Conservation (phyloP, 2,797 vertebrate genomes). For the Chelmon rostratus region DNA sequence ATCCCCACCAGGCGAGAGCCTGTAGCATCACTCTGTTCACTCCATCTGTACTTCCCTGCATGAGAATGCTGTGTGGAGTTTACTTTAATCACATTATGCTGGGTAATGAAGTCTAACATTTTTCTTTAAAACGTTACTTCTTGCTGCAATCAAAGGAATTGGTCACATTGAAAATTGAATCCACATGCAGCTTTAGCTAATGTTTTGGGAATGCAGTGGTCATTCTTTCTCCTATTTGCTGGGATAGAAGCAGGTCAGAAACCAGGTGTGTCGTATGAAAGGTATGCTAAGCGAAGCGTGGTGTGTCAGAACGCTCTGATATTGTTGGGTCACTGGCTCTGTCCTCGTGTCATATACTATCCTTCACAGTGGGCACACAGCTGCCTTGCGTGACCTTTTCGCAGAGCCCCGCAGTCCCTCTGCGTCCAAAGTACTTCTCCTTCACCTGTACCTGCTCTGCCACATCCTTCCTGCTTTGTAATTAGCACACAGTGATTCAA, state of each 20-base stretch:
- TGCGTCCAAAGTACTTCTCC: conserved; percentile 60
- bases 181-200: neutral
- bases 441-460: conserved; percentile 67
- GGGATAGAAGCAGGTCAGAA: conserved; percentile 60
- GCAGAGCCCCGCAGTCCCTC: conserved; percentile 51
- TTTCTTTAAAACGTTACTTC: conserved; percentile 1
- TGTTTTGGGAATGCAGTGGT: conserved; percentile 1
- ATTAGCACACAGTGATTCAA: conserved; percentile 67
- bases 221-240: conserved; percentile 25
- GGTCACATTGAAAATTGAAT: neutral
- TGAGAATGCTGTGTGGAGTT: conserved; percentile 12
- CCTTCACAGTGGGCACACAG: conserved; percentile 70
- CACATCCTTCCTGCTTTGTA: conserved; percentile 66
- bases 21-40: conserved; percentile 19
- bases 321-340: conserved; percentile 73
- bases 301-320: conserved; percentile 60
- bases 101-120: conserved; percentile 11
- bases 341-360: conserved; percentile 74
- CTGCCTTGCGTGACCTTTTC: conserved; percentile 72
- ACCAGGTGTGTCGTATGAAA: conserved; percentile 62
- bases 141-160: neutral
- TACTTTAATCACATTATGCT: conserved; percentile 26
- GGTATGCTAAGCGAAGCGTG: conserved; percentile 57
- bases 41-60: conserved; percentile 18
- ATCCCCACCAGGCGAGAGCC: conserved; percentile 21